Base-by-base conservation (phyloP, 2,113 vertebrate genomes). In the Actenoides lindsayi region DNA sequence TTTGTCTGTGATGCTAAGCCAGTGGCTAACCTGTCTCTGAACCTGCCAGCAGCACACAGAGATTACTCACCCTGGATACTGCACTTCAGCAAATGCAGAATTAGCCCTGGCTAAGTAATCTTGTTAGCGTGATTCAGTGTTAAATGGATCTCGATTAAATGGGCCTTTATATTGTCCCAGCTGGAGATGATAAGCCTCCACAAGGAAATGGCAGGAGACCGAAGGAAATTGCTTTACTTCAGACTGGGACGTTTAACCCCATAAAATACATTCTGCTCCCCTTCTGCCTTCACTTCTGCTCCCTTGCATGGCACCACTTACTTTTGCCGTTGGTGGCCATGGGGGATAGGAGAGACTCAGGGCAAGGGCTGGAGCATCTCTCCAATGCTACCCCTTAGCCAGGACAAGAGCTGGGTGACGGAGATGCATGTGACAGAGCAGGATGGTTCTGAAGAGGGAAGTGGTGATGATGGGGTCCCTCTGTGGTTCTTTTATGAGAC, bases 121-220 rank as follows among this genome's bases (percentile, higher is more conserved):
- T 97, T 89, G 93, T 98, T 97, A 97, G 96, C 31, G 16, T 95
- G 96, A 97, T 95, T 97, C 97, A 96, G 94, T 95, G 96, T 95
- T 98, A 97, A 97, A 95, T 91, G 94, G 97, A 97, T 96, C 97
- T 96, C 95, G 96, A 96, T 97, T 97, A 96, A 98, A 97, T 94
- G 96, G 89, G 92, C 95, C 97, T 98, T 97, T 96, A 95, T 96
- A 91, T 83, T 91, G 35, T 93, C 98, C 91, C 98, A 97, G 97
- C 97, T 96, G 97, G 97, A 97, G 97, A 97, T 82, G 96, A 96
- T 94, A 95, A 97, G 91, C 96, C 91, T 97, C 97, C 93, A 94
- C 67, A 44, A 97, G 95, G 96, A 97, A 96, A 95, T 94, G 95
- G 96, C 93, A 97, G 94, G 90, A 97, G 96, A 96, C 83, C 13